Evolutionary conservation across 2,797 vertebrate genomes (phyloP).

Genomic region (Halcyon chelicuti): DNA sequence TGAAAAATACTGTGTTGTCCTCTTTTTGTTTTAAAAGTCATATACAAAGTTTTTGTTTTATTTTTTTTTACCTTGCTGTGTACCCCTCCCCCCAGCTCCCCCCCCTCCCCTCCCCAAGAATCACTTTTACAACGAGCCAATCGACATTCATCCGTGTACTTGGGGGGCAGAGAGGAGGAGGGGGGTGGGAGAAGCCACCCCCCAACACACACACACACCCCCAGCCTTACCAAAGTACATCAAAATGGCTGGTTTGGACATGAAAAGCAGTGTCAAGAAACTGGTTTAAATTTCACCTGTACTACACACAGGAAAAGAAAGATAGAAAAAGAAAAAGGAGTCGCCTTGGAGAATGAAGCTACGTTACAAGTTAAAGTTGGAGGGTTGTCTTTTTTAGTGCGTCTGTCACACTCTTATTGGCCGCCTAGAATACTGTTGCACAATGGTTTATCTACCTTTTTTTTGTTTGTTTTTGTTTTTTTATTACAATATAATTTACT

Average conservation of each 20-base stretch:
- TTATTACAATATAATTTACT: constrained; percentile 99
- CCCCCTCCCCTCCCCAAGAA: constrained; percentile 68
- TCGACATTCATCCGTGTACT: constrained; percentile 82
- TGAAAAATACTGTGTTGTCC: constrained; percentile 97
- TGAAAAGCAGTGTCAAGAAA: constrained; percentile 93
- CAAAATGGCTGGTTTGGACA: constrained; percentile 80
- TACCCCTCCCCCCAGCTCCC: background rate
- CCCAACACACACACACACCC: background rate
- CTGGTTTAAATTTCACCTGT: constrained; percentile 81
- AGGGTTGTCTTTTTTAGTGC: constrained; percentile 82
- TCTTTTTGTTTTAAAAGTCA: constrained; percentile 86
- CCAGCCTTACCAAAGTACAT: constrained; percentile 75
- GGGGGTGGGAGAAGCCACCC: constrained; percentile 5
- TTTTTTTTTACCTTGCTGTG: constrained; percentile 33
- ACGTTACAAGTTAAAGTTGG: constrained; percentile 91
- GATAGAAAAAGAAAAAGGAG: constrained; percentile 81
- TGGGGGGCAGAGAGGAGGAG: background rate
- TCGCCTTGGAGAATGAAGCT: constrained; percentile 86
- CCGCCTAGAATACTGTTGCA: constrained; percentile 98
- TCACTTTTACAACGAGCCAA: constrained; percentile 84
- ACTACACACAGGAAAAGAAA: constrained; percentile 84
- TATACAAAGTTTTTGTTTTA: constrained; percentile 82
- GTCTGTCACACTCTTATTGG: constrained; percentile 86
- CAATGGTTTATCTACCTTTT: constrained; percentile 92
- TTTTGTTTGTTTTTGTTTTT: constrained; percentile 71